Evolutionary conservation across 2,888 invertebrate species (phyloP), one percentile per base, ranked within the genome.

Genomic region (Acleris laterana): DNA sequence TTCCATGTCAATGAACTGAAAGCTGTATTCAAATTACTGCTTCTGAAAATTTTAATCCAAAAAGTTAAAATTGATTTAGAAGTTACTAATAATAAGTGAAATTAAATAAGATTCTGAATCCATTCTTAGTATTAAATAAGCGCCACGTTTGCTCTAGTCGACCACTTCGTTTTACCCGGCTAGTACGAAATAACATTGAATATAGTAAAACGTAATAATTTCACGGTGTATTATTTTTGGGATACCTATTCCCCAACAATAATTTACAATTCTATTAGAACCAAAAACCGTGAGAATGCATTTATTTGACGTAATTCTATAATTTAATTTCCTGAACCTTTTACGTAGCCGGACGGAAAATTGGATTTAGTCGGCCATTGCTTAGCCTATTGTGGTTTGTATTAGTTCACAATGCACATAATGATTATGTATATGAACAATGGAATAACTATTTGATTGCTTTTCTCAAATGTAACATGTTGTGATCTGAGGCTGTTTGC

Each of bases 1-100:
- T 55, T 55, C 42, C 20, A 16, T 55, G 38, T 55, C 57, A 11
- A 44, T 44, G 49, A 44, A 44, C 50, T 44, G 11, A 46, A 58
- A 57, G 44, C 57, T 58, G 42, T 55, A 42, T 25, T 38, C n/a
- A 46, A 63, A 46, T 32, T 46, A 16, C 44, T 62, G 20, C 51
- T 57, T 48, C 22, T 57, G 17, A 0, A 32, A 44, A 46, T 52
- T 58, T 63, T 52, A 52, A 63, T 55, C 49, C 20, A 48, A 22
- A 50, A 64, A 55, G 49, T 64, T 60, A 42, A 48, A 50, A 64
- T 64, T 55, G 48, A 25, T 51, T 60, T 64, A 48, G 32, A 7
- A 32, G 22, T 48, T 48, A 38, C 16, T 17, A 52, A 52, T 32
- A 38, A 46, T 52, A 63, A 52, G 44, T 7, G 38, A 2, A 25